Evolutionary conservation across 2,888 invertebrate genomes (phyloP), one percentile per base, ranked within the genome.

Genomic region (Anoplius nigerrimus): DNA sequence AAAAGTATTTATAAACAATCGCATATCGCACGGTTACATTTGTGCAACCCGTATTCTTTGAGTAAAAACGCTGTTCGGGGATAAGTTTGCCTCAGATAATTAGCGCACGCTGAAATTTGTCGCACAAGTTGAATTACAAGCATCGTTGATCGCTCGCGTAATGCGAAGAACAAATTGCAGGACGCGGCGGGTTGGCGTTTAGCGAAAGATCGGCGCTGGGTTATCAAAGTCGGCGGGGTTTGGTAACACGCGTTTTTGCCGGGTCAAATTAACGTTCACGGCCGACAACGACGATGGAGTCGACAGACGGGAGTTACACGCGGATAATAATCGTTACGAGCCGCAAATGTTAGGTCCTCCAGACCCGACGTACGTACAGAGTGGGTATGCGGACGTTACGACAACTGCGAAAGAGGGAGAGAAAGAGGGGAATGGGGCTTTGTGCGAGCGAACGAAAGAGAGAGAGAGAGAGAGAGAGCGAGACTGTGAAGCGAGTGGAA

Each of bases 311-410:
- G 72, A 82, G 75, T 78, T 75, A 76, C 72, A 75, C 52, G 72
- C 53, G 80, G 68, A 73, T 72, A 74, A 81, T 80, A 81, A 80
- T 79, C 76, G 73, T 79, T 76, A 79, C 77, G 69, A 74, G 63
- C 75, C 75, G 66, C 81, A 81, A 80, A 73, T 71, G 78, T 70
- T 65, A 72, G 68, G 63, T 52, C 59, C 64, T 71, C 75, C 43
- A 53, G 75, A 69, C 66, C 61, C 73, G 63, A 58, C 66, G 62
- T 66, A 60, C 54, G 71, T 71, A 60, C 34, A 56, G 65, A 64
- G 43, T 56, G 54, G 55, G 57, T 34, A 57, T 61, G 72, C 64
- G 53, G 64, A 78, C 68, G 71, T 75, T 69, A 73, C 75, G 73
- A 78, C 56, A 69, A 65, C 56, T 48, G 54, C 13, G 56, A 34